phyloP scores from a whole-genome alignment of 2,113 vertebrate species.

The Hemibagrus wyckioides region DNA sequence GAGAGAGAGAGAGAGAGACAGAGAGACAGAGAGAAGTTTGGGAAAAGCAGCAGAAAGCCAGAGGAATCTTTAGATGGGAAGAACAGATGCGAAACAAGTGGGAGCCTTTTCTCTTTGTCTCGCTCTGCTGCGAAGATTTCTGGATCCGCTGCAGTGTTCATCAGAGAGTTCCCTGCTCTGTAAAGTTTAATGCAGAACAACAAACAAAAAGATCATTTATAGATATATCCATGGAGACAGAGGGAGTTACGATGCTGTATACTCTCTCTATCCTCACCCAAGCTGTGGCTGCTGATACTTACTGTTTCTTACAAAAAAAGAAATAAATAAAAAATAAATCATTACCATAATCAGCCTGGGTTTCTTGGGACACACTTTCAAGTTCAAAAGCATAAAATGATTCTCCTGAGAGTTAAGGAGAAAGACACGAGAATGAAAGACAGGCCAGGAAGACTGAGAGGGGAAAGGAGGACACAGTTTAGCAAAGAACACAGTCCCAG shows the following conservation, averaged over 20 bases:
- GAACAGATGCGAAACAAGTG: constrained; percentile 30
- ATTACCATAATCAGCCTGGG: background rate
- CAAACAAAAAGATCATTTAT: background rate
- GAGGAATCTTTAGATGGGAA: constrained; percentile 35
- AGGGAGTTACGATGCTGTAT: background rate
- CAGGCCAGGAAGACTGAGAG: background rate
- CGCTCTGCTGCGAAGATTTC: background rate
- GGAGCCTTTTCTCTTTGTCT: background rate
- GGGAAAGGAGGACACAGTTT: background rate
- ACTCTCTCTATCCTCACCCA: background rate
- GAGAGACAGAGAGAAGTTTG: background rate
- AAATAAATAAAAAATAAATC: background rate
- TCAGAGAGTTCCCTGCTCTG: background rate
- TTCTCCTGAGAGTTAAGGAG: background rate
- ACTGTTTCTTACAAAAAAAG: background rate
- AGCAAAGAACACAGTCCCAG: background rate
- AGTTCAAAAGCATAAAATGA: constrained; percentile 17
- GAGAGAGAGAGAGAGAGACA: no score
- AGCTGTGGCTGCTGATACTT: background rate
- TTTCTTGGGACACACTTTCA: background rate
- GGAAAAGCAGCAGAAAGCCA: background rate
- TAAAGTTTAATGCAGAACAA: background rate
- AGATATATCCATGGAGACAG: constrained; percentile 4
- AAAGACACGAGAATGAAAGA: background rate
- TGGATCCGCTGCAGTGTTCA: background rate